Percentiles rank a stretch among this genome's conserved stretches.
phyloP scores from a whole-genome alignment of 2,113 vertebrate genomes.

The Ochotona curzoniae region DNA sequence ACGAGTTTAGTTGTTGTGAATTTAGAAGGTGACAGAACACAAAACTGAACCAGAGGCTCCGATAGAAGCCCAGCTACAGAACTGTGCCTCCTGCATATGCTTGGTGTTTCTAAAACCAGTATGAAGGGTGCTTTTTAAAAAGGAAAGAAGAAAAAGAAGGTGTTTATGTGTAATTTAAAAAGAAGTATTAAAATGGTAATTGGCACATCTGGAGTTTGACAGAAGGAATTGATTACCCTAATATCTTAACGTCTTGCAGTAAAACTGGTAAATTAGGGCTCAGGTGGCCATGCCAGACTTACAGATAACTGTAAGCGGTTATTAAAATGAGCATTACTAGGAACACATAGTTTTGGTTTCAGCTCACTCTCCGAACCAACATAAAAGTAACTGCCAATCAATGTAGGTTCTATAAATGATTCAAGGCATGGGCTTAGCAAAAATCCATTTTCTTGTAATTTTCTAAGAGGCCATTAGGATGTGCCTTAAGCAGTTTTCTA shows the following conservation, averaged over 20 bases:
- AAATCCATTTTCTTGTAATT: constrained; percentile 53
- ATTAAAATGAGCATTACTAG: constrained; percentile 62
- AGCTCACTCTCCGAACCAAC: constrained; percentile 28
- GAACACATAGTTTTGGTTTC: constrained; percentile 47
- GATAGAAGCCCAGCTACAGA: constrained; percentile 16
- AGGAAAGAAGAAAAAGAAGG: constrained; percentile 18
- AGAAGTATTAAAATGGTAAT: constrained; percentile 43
- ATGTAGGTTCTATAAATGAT: constrained; percentile 60
- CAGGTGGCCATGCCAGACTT: constrained; percentile 65
- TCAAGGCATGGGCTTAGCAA: constrained; percentile 51
- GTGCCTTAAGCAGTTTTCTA: constrained; percentile 53
- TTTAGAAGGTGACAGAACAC: constrained; percentile 4
- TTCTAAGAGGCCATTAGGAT: constrained; percentile 62
- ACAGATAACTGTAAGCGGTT: constrained; percentile 47
- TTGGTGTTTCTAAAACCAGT: not conserved
- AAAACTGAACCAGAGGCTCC: not conserved
- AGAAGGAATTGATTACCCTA: constrained; percentile 49
- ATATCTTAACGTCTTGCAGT: constrained; percentile 58
- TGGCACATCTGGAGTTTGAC: constrained; percentile 44
- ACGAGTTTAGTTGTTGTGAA: not conserved
- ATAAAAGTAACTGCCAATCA: constrained; percentile 60
- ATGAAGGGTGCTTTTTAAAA: not conserved
- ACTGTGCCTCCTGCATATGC: not conserved
- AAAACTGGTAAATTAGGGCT: constrained; percentile 69
- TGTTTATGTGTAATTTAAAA: not conserved